Base-by-base conservation (phyloP, 1,140 invertebrate genomes). In the Dufourea novaeangliae region DNA sequence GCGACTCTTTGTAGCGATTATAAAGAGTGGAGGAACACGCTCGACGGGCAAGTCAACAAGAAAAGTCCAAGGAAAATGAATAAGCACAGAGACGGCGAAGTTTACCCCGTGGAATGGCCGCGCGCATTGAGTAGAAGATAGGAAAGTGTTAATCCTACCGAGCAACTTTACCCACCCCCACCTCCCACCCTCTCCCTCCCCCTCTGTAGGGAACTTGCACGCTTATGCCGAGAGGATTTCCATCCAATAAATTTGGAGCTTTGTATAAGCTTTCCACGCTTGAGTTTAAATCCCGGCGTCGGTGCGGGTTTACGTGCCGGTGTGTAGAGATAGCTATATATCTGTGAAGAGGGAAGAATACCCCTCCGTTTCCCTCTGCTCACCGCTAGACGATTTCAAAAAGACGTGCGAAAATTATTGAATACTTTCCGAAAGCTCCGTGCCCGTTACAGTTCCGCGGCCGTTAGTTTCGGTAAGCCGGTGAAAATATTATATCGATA, bases 191-290 rank as follows among this genome's bases (percentile, higher is more conserved):
- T n/a, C n/a, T n/a, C n/a, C n/a, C n/a, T n/a, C n/a, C n/a, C n/a
- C n/a, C 41, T 88, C 86, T 90, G 87, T 88, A 88, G 88, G 87
- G 89, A 92, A 91, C 86, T 91, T 91, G 87, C 88, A 86, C 90
- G 88, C 91, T 92, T 90, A 92, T 89, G 88, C 89, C 86, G 84
- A 85, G 91, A 92, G 91, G 91, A 93, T 93, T 93, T 92, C 86
- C 91, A 92, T 92, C 88, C 89, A 92, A 93, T 93, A 93, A 93
- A 93, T 93, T 93, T 84, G 67, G 82, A 92, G 92, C 92, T 93
- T 93, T 93, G 91, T 92, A 92, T 93, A 93, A 93, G 92, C 92
- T 93, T 93, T 93, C 88, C 89, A 87, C 91, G 91, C 90, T 92
- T 85, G 90, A 92, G 90, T 92, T 93, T 92, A 92, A 92, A 93